Conservation (phyloP, 2,888 invertebrate species). For the Mythimna pallens region DNA sequence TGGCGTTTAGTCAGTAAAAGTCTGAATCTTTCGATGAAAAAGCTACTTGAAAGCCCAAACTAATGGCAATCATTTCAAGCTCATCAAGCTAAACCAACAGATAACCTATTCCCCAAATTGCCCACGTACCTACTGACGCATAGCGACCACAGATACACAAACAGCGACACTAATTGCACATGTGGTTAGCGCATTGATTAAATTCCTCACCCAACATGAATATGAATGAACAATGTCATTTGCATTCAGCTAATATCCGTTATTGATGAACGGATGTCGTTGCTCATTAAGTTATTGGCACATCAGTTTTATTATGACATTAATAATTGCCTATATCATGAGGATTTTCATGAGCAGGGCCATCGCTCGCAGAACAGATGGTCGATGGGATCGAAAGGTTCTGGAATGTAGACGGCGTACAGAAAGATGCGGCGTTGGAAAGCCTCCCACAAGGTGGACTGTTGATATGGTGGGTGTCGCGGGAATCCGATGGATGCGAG, state of each 20-base stretch:
- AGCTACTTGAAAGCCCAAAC: background rate
- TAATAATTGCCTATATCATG: background rate
- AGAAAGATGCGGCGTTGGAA: too few relatives aligned
- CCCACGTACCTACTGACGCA: constrained; percentile 44
- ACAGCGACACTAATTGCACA: constrained; percentile 68
- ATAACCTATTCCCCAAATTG: constrained; percentile 43
- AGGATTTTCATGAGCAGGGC: background rate
- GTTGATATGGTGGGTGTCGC: too few relatives aligned
- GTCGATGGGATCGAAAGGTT: too few relatives aligned
- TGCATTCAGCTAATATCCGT: constrained; percentile 69
- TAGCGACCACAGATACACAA: constrained; percentile 59
- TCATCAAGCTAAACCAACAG: constrained; percentile 32
- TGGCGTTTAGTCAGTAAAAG: too few relatives aligned
- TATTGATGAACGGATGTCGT: constrained; percentile 67
- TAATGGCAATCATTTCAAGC: constrained; percentile 10
- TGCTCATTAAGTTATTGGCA: constrained; percentile 58
- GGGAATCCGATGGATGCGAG: too few relatives aligned
- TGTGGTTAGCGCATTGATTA: constrained; percentile 74
- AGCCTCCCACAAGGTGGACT: too few relatives aligned
- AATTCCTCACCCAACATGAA: constrained; percentile 75
- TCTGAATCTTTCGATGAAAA: too few relatives aligned
- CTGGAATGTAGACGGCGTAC: too few relatives aligned
- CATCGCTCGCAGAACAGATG: too few relatives aligned
- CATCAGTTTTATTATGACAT: constrained; percentile 39
- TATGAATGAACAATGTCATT: constrained; percentile 79